phyloP scores from a whole-genome alignment of 2,113 vertebrate species.

The Ovis canadensis region DNA sequence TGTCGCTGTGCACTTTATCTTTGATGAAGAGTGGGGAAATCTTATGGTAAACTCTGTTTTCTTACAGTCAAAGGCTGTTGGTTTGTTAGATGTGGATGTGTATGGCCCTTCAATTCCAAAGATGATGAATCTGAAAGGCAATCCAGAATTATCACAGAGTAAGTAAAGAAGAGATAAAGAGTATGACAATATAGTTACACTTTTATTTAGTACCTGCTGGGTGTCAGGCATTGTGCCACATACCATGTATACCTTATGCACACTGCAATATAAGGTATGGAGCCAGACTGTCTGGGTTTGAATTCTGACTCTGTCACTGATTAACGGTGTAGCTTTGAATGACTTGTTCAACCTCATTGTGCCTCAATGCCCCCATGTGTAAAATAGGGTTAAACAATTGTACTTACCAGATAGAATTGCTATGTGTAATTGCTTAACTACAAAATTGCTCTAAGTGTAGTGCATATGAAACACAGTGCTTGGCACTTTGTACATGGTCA shows the following conservation, averaged over 20 bases:
- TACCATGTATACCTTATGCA: background rate
- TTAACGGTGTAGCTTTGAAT: background rate
- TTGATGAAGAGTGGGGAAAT: conserved; percentile 16
- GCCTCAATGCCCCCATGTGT: background rate
- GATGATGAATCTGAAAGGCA: conserved; percentile 97
- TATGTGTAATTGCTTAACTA: background rate
- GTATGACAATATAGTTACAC: background rate
- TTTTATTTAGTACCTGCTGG: background rate
- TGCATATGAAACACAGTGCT: background rate
- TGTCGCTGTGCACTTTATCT: background rate
- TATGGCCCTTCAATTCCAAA: conserved; percentile 95
- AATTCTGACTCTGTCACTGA: background rate
- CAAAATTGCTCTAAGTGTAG: background rate
- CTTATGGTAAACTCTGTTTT: conserved; percentile 1
- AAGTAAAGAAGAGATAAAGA: conserved; percentile 73
- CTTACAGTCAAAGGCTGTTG: conserved; percentile 86
- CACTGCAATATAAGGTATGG: background rate
- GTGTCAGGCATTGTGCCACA: background rate
- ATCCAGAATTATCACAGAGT: conserved; percentile 91
- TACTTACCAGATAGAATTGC: background rate
- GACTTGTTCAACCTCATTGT: background rate
- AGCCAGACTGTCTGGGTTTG: background rate
- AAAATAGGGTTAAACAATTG: background rate
- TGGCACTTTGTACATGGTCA: background rate
- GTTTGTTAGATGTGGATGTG: conserved; percentile 94